Conservation (phyloP, 1,140 invertebrate species). For the Aphelenchoides fujianensis region DNA sequence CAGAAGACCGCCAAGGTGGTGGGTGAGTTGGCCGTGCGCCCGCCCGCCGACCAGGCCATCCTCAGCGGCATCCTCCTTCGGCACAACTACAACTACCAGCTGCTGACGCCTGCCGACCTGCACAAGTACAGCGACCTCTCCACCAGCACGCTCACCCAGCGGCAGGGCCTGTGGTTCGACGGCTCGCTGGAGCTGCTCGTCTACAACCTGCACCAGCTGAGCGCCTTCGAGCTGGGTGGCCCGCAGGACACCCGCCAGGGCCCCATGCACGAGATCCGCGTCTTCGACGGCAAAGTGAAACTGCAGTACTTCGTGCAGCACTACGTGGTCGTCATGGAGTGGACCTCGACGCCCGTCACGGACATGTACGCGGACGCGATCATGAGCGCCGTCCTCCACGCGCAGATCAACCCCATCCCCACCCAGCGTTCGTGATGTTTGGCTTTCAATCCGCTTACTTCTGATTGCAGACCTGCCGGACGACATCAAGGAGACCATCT, state of each 20-base stretch:
- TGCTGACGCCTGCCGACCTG: constrained; percentile 83
- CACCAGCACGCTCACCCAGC: constrained; percentile 84
- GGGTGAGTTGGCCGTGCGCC: constrained; percentile 39
- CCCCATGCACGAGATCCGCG: constrained; percentile 29
- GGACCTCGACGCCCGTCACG: constrained; percentile 86
- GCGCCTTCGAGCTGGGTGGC: no score
- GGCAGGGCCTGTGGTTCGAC: constrained; percentile 80
- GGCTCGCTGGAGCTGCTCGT: constrained; percentile 76
- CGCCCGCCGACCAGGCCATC: constrained; percentile 37
- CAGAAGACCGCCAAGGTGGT: constrained; percentile 93
- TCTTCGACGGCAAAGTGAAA: constrained; percentile 28
- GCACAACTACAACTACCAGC: constrained; percentile 95
- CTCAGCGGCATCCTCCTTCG: constrained; percentile 82
- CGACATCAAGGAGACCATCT: not conserved
- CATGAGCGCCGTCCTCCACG: constrained; percentile 69
- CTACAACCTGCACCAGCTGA: constrained; percentile 77
- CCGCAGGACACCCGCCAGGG: constrained; percentile 71
- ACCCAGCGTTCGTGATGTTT: constrained; percentile 29
- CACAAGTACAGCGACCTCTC: constrained; percentile 86
- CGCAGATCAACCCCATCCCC: constrained; percentile 54
- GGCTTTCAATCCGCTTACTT: not conserved
- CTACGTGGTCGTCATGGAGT: constrained; percentile 67
- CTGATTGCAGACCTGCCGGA: constrained; percentile 39
- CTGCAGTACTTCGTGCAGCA: constrained; percentile 24
- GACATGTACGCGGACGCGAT: constrained; percentile 97